Conservation (phyloP, 2,113 vertebrate species). For the Hemibagrus wyckioides region DNA sequence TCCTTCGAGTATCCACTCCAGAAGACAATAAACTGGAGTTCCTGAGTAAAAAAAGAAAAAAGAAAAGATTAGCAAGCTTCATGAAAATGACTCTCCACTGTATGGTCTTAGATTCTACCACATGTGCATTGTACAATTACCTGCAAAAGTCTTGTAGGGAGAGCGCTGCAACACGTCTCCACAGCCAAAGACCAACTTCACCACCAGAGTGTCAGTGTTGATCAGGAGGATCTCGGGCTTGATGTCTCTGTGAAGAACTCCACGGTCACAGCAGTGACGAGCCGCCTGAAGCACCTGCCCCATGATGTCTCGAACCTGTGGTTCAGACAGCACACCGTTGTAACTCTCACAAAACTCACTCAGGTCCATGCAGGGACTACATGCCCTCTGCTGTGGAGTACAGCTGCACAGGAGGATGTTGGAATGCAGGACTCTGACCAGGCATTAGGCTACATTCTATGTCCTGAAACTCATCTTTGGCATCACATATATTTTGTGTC, state of each 20-base stretch:
- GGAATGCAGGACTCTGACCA: background rate
- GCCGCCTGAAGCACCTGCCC: slow-evolving; percentile 58
- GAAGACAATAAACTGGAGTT: background rate
- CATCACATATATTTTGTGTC: too few relatives aligned
- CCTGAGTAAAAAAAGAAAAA: background rate
- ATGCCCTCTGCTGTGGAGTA: too few relatives aligned
- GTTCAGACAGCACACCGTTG: slow-evolving; percentile 41
- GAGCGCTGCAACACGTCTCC: slow-evolving; percentile 48
- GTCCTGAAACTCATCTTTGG: background rate
- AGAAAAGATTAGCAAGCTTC: background rate
- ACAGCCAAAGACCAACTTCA: slow-evolving; percentile 68
- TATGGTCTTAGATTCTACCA: background rate
- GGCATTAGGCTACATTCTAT: too few relatives aligned
- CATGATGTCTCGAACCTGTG: slow-evolving; percentile 50
- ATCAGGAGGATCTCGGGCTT: slow-evolving; percentile 75
- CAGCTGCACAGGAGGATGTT: too few relatives aligned
- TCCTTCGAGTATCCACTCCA: background rate
- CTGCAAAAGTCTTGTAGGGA: background rate
- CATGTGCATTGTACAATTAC: background rate
- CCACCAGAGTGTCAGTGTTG: slow-evolving; percentile 58
- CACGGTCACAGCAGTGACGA: slow-evolving; percentile 58
- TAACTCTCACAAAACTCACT: slow-evolving; percentile 44
- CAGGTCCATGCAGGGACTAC: slow-evolving; percentile 58
- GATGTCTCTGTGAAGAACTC: slow-evolving; percentile 65
- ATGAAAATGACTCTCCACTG: background rate